These are phyloP conservation scores for Ia io DNA, from an alignment of 2,113 vertebrate genomes.

Conservation along the genomic window DNA sequence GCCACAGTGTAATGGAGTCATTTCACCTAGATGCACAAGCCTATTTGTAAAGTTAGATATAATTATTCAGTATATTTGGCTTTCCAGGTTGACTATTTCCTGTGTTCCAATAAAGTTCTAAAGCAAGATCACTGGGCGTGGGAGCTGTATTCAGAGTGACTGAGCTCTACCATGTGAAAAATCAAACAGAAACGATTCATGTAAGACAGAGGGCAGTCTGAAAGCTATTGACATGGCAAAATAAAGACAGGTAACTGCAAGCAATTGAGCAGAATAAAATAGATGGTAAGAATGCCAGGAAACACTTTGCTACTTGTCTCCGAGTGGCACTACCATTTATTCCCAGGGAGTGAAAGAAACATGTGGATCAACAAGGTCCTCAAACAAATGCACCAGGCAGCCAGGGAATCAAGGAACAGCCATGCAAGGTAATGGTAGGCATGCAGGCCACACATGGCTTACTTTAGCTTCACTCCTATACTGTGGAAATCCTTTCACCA, in stretches of 20 bases:
- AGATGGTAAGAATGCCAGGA: conserved; percentile 14
- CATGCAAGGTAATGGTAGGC: no score
- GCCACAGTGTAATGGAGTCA: not conserved
- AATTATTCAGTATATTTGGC: not conserved
- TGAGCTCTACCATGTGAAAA: not conserved
- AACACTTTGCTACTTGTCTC: not conserved
- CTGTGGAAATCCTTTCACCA: not conserved
- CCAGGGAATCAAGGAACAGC: not conserved
- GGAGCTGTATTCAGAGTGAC: not conserved
- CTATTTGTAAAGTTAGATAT: not conserved
- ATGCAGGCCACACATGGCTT: not conserved
- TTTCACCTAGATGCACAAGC: not conserved
- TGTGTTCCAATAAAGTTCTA: not conserved
- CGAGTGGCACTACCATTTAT: conserved; percentile 20
- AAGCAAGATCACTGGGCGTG: not conserved
- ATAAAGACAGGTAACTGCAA: conserved; percentile 17
- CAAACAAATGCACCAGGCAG: not conserved
- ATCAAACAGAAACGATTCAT: not conserved
- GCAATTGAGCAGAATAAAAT: conserved; percentile 48
- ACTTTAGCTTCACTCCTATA: not conserved
- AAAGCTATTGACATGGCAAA: conserved; percentile 34
- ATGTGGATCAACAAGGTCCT: conserved; percentile 1
- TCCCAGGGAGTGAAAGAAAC: not conserved
- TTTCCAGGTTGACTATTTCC: not conserved
- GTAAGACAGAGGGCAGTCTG: not conserved